Conservation (phyloP, 2,113 vertebrate genomes). For the Numenius arquata region DNA sequence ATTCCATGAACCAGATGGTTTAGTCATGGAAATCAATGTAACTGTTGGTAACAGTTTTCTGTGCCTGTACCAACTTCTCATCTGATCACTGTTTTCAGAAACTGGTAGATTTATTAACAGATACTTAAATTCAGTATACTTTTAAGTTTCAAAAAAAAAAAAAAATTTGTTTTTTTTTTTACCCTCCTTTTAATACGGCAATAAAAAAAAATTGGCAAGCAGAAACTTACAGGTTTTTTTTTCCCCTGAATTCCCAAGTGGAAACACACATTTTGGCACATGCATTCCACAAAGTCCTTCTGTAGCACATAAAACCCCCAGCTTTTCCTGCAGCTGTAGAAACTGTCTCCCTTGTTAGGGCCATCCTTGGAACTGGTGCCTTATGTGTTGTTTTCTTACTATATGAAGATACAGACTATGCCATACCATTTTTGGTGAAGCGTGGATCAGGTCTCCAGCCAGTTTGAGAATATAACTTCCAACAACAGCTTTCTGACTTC, state of each 20-base stretch:
- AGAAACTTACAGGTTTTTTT: neutral
- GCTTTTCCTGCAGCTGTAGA: neutral
- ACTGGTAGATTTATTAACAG: neutral
- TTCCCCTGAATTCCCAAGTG: neutral
- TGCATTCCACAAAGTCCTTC: neutral
- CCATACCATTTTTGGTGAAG: neutral
- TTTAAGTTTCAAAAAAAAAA: neutral
- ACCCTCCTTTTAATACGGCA: neutral
- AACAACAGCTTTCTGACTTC: neutral
- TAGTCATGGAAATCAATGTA: constrained; percentile 18
- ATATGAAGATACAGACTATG: neutral
- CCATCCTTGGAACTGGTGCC: neutral
- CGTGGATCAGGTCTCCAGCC: neutral
- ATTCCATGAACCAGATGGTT: constrained; percentile 38
- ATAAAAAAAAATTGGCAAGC: neutral
- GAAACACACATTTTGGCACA: neutral
- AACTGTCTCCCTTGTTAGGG: neutral
- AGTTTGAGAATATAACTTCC: neutral
- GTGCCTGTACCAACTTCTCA: neutral
- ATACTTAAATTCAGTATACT: neutral
- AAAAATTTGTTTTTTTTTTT: neutral
- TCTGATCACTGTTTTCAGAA: neutral
- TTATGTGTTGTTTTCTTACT: neutral
- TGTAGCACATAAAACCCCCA: neutral
- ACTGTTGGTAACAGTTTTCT: constrained; percentile 32